Conservation (phyloP, 30 jellyfish, hydroid and myxozoan genomes). For the Clytia hemisphaerica region DNA sequence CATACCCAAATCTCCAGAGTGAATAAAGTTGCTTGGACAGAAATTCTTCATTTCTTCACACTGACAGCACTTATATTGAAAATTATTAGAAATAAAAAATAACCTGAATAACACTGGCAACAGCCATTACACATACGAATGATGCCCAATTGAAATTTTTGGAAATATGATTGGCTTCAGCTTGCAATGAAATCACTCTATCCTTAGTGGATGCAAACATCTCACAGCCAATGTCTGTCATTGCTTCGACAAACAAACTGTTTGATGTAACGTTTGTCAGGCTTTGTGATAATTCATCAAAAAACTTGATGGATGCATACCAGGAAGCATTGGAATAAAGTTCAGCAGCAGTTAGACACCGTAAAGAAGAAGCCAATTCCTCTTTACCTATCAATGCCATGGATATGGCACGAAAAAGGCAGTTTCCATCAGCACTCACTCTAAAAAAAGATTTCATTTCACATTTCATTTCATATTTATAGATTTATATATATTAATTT, state of each 20-base stretch:
- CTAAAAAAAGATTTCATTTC: no score
- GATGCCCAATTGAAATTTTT: no score
- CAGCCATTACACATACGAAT: not conserved
- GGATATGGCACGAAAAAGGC: not conserved
- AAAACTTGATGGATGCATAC: not conserved
- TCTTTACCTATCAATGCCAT: not conserved
- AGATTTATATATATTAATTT: no score
- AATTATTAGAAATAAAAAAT: not conserved
- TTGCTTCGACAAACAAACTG: not conserved
- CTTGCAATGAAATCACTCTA: not conserved
- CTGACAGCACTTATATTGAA: not conserved
- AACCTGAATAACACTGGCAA: not conserved
- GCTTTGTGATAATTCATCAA: not conserved
- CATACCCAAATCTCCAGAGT: not conserved
- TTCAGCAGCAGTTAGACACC: not conserved
- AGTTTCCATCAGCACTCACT: not conserved
- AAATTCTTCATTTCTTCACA: no score
- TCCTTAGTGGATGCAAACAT: not conserved
- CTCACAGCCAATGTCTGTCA: not conserved
- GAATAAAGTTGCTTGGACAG: not conserved
- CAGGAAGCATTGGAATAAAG: not conserved
- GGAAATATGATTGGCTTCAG: not conserved
- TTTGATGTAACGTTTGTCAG: not conserved
- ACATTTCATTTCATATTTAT: no score
- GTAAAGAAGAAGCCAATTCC: not conserved